Evolutionary conservation across 1,140 invertebrate species (phyloP).

Genomic region (Maconellicoccus hirsutus): DNA sequence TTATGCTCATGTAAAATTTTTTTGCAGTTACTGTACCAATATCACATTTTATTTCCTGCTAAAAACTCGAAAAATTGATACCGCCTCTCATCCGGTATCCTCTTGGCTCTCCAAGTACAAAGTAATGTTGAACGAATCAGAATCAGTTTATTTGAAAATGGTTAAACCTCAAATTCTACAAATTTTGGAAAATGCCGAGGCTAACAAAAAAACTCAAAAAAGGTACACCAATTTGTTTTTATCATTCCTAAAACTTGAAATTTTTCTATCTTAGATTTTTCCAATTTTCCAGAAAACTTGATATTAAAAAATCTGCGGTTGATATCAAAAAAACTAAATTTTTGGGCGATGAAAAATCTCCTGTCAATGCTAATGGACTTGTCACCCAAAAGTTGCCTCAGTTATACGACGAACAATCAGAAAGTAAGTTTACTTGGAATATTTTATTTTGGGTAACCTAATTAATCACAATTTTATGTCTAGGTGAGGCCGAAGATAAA

Average conservation of each 20-base stretch:
- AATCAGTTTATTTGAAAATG: neutral
- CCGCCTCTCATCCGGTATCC: neutral
- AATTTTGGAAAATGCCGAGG: neutral
- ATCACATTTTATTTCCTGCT: neutral
- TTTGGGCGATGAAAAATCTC: too few species aligned
- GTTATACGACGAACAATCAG: neutral
- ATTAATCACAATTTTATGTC: neutral
- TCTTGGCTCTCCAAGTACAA: neutral
- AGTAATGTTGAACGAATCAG: neutral
- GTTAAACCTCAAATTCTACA: neutral
- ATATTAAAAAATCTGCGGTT: too few species aligned
- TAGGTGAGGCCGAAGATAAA: neutral
- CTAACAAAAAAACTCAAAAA: neutral
- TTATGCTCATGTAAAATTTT: neutral
- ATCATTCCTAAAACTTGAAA: too few species aligned
- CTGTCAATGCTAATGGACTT: too few species aligned
- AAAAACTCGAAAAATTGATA: neutral
- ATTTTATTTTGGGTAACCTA: neutral
- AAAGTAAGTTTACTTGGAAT: neutral
- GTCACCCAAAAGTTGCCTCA: neutral
- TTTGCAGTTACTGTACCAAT: neutral
- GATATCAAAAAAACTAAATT: too few species aligned
- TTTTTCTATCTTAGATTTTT: too few species aligned
- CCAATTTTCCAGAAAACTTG: too few species aligned
- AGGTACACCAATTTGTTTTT: neutral